phyloP scores from a whole-genome alignment of 1,140 invertebrate genomes.

The Glossosoma conforme region DNA sequence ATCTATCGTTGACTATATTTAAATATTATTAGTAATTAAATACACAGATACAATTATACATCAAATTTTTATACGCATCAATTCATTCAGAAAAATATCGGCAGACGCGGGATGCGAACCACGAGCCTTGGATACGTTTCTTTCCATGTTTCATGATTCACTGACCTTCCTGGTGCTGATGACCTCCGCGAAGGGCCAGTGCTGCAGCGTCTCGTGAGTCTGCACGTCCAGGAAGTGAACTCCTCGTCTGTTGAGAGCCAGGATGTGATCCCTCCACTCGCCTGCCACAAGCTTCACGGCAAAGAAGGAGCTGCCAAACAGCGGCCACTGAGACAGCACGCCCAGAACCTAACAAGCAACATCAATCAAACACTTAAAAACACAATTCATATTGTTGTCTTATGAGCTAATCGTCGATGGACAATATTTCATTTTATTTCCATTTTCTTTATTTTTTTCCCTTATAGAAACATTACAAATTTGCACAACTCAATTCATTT shows the following conservation, averaged over 20 bases:
- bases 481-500: too few relatives aligned
- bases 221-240: conserved; percentile 90
- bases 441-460: too few relatives aligned
- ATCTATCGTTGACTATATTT: too few relatives aligned
- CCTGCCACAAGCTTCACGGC: conserved; percentile 76
- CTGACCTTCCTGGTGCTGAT: conserved; percentile 91
- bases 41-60: too few relatives aligned
- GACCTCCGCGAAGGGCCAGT: conserved; percentile 91
- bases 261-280: conserved; percentile 80
- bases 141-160: too few relatives aligned
- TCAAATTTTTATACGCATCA: too few relatives aligned
- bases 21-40: too few relatives aligned
- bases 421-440: neutral
- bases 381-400: neutral
- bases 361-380: neutral
- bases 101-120: too few relatives aligned
- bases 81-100: too few relatives aligned
- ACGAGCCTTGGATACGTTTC: too few relatives aligned
- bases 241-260: conserved; percentile 89
- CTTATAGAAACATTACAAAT: too few relatives aligned
- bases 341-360: conserved; percentile 45
- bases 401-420: neutral
- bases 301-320: conserved; percentile 98
- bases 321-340: conserved; percentile 87
- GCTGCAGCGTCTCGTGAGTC: conserved; percentile 87